Evolutionary conservation across 2,797 vertebrate genomes (phyloP).

Genomic region (Anguilla marmorata): DNA sequence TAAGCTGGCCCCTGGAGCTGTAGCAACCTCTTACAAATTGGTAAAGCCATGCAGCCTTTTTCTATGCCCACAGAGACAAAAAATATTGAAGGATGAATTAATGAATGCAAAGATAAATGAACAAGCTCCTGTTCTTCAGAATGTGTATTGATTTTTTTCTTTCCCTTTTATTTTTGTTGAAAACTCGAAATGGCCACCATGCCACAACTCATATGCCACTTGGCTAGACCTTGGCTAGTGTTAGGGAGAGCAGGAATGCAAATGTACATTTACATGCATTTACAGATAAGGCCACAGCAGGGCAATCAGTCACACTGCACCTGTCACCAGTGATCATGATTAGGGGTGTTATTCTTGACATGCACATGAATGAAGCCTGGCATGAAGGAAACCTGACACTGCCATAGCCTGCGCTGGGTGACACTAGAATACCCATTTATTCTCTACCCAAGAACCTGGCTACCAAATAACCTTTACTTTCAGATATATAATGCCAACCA

Average conservation of each 20-base stretch:
- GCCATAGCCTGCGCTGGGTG: background rate
- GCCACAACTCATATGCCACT: background rate
- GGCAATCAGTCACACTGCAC: background rate
- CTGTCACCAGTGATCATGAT: background rate
- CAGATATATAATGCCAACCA: background rate
- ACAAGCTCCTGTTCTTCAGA: background rate
- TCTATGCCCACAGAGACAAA: background rate
- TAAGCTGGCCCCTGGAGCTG: background rate
- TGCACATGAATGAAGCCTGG: background rate
- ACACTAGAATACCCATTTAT: background rate
- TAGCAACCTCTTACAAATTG: background rate
- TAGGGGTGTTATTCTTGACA: background rate
- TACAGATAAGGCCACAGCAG: background rate
- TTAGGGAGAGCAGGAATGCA: background rate
- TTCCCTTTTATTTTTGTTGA: no score
- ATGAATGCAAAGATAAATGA: background rate
- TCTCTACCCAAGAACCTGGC: background rate
- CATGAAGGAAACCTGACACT: background rate
- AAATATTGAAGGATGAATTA: background rate
- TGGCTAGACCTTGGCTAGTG: background rate
- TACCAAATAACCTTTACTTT: background rate
- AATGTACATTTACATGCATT: background rate
- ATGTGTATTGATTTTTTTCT: no score
- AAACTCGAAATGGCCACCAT: background rate
- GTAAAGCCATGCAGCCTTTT: background rate